Conservation (phyloP, 2,113 vertebrate genomes). For the Erythrocercus mccallii region DNA sequence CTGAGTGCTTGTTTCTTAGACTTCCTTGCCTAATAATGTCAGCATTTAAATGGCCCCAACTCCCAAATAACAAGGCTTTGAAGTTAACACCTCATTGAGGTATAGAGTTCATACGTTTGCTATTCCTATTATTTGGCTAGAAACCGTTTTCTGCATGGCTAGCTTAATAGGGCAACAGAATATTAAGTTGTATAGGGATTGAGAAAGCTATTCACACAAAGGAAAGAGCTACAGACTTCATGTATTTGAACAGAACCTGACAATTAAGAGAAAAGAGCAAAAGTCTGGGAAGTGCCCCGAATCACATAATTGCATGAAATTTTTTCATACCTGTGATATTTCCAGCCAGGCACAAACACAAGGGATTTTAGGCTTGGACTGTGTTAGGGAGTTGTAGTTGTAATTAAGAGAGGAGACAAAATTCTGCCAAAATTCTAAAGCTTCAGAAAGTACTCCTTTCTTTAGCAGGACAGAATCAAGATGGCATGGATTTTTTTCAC, state of each 20-base stretch:
- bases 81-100: conserved; percentile 75
- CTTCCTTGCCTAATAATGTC: conserved; percentile 74
- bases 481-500: not conserved
- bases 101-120: conserved; percentile 74
- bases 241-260: conserved; percentile 69
- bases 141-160: conserved; percentile 72
- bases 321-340: conserved; percentile 60
- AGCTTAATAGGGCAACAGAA: conserved; percentile 72
- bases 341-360: conserved; percentile 11
- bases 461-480: not conserved
- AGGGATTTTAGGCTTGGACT: not conserved
- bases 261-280: conserved; percentile 69
- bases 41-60: conserved; percentile 70
- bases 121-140: conserved; percentile 68
- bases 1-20: conserved; percentile 73
- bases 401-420: not conserved
- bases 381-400: not conserved
- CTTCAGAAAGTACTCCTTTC: not conserved
- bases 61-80: conserved; percentile 68
- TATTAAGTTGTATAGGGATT: conserved; percentile 68
- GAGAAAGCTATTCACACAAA: conserved; percentile 70
- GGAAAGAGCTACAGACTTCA: conserved; percentile 74
- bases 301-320: conserved; percentile 25
- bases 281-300: conserved; percentile 56
- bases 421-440: not conserved